Evolutionary conservation across 30 jellyfish, hydroid and myxozoan genomes (phyloP).

Genomic region (Catostylus mosaicus): DNA sequence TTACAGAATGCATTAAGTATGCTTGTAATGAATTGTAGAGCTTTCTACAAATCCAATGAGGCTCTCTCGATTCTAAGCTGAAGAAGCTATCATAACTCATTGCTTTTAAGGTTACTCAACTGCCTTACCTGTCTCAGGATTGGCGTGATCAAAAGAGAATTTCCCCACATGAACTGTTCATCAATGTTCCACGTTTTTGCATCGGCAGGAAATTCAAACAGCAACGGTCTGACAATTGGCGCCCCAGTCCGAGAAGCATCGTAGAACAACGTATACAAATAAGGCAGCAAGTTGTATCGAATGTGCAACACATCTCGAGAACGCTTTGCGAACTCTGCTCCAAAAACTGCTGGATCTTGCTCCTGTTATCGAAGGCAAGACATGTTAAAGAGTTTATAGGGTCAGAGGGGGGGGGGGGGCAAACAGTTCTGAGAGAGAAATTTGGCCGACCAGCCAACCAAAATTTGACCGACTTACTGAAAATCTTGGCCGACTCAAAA

Average conservation of each 20-base stretch:
- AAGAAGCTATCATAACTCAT: no score
- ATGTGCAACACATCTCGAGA: conserved; percentile 61
- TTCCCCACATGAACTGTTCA: conserved; percentile 93
- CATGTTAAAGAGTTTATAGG: background rate
- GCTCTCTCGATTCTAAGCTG: no score
- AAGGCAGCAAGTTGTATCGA: conserved; percentile 84
- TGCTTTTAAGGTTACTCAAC: no score
- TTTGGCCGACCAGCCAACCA: no score
- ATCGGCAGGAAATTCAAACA: conserved; percentile 73
- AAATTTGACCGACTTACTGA: no score
- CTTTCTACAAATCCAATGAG: background rate
- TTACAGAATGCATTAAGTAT: background rate
- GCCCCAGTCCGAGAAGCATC: conserved; percentile 76
- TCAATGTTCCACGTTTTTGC: conserved; percentile 68
- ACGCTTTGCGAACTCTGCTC: conserved; percentile 64
- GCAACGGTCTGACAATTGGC: conserved; percentile 86
- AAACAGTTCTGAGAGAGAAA: no score
- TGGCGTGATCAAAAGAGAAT: conserved; percentile 80
- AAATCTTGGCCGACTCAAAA: no score
- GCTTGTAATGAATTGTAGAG: background rate
- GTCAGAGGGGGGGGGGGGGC: no score
- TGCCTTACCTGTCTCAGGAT: conserved; percentile 76
- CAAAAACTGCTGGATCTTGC: conserved; percentile 95
- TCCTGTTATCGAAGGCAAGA: conserved; percentile 39
- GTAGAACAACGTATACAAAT: conserved; percentile 79